Evolutionary conservation across 1,140 invertebrate genomes (phyloP).

Genomic region (Sesamia nonagrioides): DNA sequence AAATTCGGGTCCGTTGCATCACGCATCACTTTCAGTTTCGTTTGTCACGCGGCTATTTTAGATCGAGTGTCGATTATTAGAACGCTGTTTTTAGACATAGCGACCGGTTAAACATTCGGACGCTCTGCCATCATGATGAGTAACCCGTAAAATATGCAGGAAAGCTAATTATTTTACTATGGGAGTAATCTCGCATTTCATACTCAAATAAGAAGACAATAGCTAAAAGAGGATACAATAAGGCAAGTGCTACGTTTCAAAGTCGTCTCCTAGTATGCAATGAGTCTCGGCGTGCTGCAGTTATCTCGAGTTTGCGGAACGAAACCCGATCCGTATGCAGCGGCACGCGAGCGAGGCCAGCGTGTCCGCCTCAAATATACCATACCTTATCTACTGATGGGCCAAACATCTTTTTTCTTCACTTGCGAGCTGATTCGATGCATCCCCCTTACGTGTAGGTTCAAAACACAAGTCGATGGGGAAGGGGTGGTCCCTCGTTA

Average conservation of each 20-base stretch:
- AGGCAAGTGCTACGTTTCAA: conserved; percentile 74
- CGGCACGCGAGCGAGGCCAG: conserved; percentile 75
- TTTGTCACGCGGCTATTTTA: conserved; percentile 85
- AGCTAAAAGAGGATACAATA: conserved; percentile 74
- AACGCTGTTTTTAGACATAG: conserved; percentile 75
- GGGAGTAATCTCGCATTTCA: conserved; percentile 72
- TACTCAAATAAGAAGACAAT: conserved; percentile 71
- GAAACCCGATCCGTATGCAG: conserved; percentile 81
- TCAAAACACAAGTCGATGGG: conserved; percentile 18
- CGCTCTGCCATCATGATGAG: conserved; percentile 66
- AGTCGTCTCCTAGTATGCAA: conserved; percentile 72
- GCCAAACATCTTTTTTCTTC: conserved; percentile 30
- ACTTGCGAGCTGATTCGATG: conserved; percentile 14
- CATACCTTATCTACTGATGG: conserved; percentile 48
- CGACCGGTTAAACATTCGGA: conserved; percentile 55
- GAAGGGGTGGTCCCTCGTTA: conserved; percentile 17
- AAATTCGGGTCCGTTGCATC: conserved; percentile 85
- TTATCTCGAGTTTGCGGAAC: conserved; percentile 85
- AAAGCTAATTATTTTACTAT: conserved; percentile 73
- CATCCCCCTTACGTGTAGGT: conserved; percentile 47
- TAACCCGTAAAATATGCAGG: conserved; percentile 72
- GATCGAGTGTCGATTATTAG: conserved; percentile 85
- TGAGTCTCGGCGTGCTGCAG: conserved; percentile 65
- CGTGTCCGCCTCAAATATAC: conserved; percentile 53
- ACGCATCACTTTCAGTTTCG: conserved; percentile 84